These are phyloP conservation scores for Mylabris phalerata DNA, from an alignment of 1,140 invertebrate genomes.

Conservation along the genomic window DNA sequence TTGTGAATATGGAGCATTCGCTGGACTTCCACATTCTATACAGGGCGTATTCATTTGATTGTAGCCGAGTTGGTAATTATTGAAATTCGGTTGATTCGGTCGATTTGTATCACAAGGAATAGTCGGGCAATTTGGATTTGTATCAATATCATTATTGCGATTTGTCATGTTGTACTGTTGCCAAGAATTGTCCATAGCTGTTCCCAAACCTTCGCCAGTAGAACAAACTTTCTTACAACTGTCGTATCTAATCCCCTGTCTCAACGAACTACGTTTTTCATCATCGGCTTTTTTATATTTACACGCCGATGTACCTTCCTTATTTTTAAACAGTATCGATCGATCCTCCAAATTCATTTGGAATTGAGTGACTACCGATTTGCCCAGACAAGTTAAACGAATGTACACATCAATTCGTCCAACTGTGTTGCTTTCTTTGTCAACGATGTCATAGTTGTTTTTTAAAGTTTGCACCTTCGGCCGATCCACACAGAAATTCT, in stretches of 20 bases:
- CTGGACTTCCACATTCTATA: constrained; percentile 28
- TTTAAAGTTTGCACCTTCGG: constrained; percentile 45
- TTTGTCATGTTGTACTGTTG: too few relatives aligned
- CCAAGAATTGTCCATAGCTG: too few relatives aligned
- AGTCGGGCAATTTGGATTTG: too few relatives aligned
- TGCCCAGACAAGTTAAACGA: constrained; percentile 56
- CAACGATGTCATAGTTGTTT: constrained; percentile 49
- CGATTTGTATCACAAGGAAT: too few relatives aligned
- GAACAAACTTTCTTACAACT: too few relatives aligned
- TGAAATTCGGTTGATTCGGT: too few relatives aligned
- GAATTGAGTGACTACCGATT: constrained; percentile 53
- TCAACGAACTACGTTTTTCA: too few relatives aligned
- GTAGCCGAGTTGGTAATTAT: too few relatives aligned
- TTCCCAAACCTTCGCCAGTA: too few relatives aligned
- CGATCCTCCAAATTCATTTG: constrained; percentile 45
- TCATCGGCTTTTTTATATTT: constrained; percentile 34
- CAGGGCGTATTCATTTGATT: constrained; percentile 21
- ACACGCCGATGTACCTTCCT: constrained; percentile 38
- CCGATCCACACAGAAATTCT: constrained; percentile 8
- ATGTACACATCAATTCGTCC: constrained; percentile 50
- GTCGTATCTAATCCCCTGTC: too few relatives aligned
- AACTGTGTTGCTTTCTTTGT: constrained; percentile 42
- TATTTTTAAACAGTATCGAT: constrained; percentile 40
- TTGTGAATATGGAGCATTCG: constrained; percentile 4
- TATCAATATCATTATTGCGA: too few relatives aligned